Conservation (phyloP, 2,888 invertebrate genomes). For the Hetaerina titia region DNA sequence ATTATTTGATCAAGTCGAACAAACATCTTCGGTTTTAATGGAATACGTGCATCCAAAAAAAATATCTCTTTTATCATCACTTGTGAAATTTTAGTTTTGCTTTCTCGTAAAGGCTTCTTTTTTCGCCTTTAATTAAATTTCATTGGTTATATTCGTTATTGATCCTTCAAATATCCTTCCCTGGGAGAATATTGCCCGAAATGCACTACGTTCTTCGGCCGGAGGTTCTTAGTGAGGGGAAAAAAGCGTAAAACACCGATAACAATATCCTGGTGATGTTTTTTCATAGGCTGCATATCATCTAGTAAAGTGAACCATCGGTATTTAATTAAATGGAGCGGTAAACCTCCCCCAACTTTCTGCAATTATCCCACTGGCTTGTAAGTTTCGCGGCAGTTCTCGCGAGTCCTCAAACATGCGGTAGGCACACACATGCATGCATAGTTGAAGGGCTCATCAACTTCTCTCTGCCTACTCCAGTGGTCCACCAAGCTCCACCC, state of each 20-base stretch:
- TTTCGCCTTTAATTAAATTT: no score
- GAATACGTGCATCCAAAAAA: no score
- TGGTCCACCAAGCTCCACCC: not conserved
- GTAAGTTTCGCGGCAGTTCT: not conserved
- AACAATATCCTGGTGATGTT: not conserved
- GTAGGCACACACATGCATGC: not conserved
- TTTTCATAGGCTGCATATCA: no score
- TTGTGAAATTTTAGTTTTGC: no score
- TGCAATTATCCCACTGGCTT: not conserved
- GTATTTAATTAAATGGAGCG: not conserved
- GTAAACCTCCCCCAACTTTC: not conserved
- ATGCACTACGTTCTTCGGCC: not conserved
- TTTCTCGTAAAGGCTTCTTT: no score
- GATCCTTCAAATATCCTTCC: not conserved
- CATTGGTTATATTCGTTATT: not conserved
- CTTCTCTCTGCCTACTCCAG: not conserved
- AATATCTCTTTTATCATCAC: no score
- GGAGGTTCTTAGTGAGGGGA: not conserved
- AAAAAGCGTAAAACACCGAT: not conserved
- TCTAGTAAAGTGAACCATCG: not conserved
- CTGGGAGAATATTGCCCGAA: no score
- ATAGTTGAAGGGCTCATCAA: slow-evolving; percentile 21
- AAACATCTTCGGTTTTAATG: no score
- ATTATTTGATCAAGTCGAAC: no score
- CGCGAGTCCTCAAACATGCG: slow-evolving; percentile 7